phyloP scores from a whole-genome alignment of 2,797 vertebrate species.

The Lophotriccus pileatus region DNA sequence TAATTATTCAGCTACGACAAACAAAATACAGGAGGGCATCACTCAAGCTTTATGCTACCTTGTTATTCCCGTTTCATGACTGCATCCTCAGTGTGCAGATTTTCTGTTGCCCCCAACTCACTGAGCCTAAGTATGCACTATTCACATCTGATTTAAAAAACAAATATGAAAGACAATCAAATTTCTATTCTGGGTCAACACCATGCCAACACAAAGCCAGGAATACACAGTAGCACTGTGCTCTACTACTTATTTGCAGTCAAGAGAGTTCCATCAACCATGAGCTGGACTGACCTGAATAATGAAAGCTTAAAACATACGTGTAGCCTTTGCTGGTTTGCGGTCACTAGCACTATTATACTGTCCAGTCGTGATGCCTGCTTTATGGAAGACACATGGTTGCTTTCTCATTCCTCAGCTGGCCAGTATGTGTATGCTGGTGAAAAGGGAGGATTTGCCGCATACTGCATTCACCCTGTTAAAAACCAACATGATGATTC shows the following conservation, averaged over 20 bases:
- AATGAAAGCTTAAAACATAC: conserved; percentile 12
- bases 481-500: not conserved
- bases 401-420: not conserved
- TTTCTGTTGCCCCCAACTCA: not conserved
- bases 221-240: conserved; percentile 53
- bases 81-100: not conserved
- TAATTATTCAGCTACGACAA: not conserved
- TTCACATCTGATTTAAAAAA: not conserved
- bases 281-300: conserved; percentile 32
- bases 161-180: not conserved
- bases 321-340: not conserved
- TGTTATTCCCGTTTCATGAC: not conserved
- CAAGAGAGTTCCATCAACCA: conserved; percentile 41
- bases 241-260: conserved; percentile 60
- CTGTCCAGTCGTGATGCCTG: not conserved
- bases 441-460: not conserved
- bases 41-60: not conserved
- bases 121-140: not conserved
- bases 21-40: not conserved
- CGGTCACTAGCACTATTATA: conserved; percentile 5
- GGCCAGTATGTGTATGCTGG: not conserved
- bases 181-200: conserved; percentile 44
- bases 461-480: not conserved
- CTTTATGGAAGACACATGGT: not conserved
- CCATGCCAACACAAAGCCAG: not conserved